phyloP scores from a whole-genome alignment of 2,888 invertebrate species.

The Pyralis farinalis region DNA sequence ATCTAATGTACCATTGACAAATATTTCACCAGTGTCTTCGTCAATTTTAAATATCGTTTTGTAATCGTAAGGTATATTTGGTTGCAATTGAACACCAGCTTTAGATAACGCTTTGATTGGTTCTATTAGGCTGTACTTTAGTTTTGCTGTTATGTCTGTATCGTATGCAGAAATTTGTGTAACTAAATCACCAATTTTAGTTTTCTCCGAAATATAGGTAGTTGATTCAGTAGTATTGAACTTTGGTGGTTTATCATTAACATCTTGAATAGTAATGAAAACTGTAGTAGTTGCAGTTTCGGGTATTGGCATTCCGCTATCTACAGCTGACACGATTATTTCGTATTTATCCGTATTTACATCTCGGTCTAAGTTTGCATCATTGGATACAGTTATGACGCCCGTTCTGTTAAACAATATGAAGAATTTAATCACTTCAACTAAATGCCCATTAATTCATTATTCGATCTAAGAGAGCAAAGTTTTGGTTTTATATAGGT shows the following conservation, averaged over 20 bases:
- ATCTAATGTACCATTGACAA: conserved; percentile 84
- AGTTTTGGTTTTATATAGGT: too few species aligned
- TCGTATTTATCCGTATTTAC: conserved; percentile 84
- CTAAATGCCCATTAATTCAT: too few species aligned
- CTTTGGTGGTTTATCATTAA: conserved; percentile 91
- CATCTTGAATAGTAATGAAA: conserved; percentile 86
- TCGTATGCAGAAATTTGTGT: conserved; percentile 85
- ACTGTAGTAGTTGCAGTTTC: conserved; percentile 90
- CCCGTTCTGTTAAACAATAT: conserved; percentile 83
- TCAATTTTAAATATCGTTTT: conserved; percentile 86
- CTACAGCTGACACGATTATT: conserved; percentile 87
- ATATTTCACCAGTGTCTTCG: conserved; percentile 84
- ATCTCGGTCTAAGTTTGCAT: conserved; percentile 87
- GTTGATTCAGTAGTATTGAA: conserved; percentile 85
- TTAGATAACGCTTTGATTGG: conserved; percentile 87
- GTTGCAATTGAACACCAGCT: conserved; percentile 85
- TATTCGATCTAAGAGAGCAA: too few species aligned
- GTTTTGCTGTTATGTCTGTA: conserved; percentile 84
- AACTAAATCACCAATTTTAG: conserved; percentile 82
- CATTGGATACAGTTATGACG: conserved; percentile 85
- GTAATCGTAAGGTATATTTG: conserved; percentile 82
- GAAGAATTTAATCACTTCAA: too few species aligned
- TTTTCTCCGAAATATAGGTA: conserved; percentile 87
- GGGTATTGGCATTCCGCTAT: conserved; percentile 86
- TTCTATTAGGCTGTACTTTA: conserved; percentile 85